Evolutionary conservation across 2,113 vertebrate genomes (phyloP), one percentile per base, ranked within the genome.

Genomic region (Noctilio leporinus): DNA sequence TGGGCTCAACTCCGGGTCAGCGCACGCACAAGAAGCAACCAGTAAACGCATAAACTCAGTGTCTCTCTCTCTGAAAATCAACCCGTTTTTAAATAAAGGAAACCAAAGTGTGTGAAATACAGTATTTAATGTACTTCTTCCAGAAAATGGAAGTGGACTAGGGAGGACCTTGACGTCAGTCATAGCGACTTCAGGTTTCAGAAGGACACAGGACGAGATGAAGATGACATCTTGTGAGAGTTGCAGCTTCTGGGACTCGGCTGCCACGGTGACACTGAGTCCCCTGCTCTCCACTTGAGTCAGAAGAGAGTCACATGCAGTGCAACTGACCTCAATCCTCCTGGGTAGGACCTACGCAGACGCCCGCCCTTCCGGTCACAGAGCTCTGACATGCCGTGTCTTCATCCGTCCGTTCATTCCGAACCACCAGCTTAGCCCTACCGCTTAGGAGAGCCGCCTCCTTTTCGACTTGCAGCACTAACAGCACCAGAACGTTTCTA

Each of bases 301-400:
- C 95, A 84, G 91, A 57, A 89, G 94, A 92, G n/a, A 93, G 89
- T 93, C 95, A 89, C 22, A 3, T 55, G 91, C 40, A 10, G 33
- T 5, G n/a, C 10, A 26, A 89, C 10, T 84, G 93, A 84, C 93
- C 95, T 69, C 47, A 86, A 82, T 93, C 59, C 77, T 86, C 67
- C 81, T 28, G n/a, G n/a, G n/a, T n/a, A n/a, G n/a, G n/a, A n/a
- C n/a, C n/a, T n/a, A n/a, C n/a, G n/a, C n/a, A n/a, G n/a, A n/a
- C n/a, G n/a, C 1, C 12, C 22, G 19, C 53, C 47, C 3, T 51
- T 10, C 57, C 59, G 75, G 64, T 47, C 47, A 38, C 0, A 26
- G 69, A 33, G 51, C 69, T 75, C 80, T 35, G 38, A 80, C 49
- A 72, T 1, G 33, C n/a, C 72, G 43, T 53, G 49, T 89, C 69